Percentiles rank a stretch among this genome's conserved stretches.
phyloP scores from a whole-genome alignment of 2,113 vertebrate genomes.

The human region GRCh38 chr2:223706001-223706500 shows the following conservation, averaged over 20 bases:
- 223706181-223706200: background rate
- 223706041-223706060: background rate
- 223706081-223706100: conserved; percentile 44
- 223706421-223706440: conserved; percentile 75
- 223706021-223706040: background rate
- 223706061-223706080: conserved; percentile 49
- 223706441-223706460: background rate
- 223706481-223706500: too few species aligned
- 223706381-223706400: conserved; percentile 78
- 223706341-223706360: conserved; percentile 26
- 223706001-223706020: background rate
- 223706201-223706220: background rate
- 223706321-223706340: background rate
- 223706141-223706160: background rate
- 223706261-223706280: background rate
- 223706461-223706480: too few species aligned
- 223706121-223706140: background rate
- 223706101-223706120: background rate
- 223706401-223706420: conserved; percentile 82
- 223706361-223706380: conserved; percentile 42
- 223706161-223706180: background rate
- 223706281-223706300: background rate
- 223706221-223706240: background rate
- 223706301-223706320: conserved; percentile 78
- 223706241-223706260: background rate